These are phyloP conservation scores for Galaxias olidus DNA, from an alignment of 2,797 vertebrate genomes.

Conservation along the genomic window DNA sequence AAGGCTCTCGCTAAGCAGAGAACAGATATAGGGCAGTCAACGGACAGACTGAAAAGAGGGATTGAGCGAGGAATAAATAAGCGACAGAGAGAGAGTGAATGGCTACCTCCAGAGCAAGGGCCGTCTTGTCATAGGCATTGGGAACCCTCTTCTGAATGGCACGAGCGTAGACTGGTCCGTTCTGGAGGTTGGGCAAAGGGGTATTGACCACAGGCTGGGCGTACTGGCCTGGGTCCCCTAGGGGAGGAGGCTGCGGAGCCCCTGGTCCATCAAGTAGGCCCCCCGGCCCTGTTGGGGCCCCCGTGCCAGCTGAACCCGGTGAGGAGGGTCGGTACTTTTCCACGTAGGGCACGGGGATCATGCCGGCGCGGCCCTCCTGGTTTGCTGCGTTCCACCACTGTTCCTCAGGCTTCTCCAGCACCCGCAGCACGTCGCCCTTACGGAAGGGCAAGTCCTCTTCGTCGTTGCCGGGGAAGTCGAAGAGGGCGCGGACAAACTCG, in stretches of 20 bases:
- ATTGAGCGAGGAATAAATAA: neutral
- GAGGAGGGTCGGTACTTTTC: slow-evolving; percentile 93
- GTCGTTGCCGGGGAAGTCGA: slow-evolving; percentile 97
- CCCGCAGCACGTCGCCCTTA: slow-evolving; percentile 91
- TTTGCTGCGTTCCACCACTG: slow-evolving; percentile 98
- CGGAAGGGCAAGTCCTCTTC: slow-evolving; percentile 98
- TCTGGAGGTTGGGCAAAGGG: slow-evolving; percentile 97
- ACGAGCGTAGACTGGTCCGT: slow-evolving; percentile 94
- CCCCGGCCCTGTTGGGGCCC: slow-evolving; percentile 76
- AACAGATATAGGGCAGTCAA: slow-evolving; percentile 6
- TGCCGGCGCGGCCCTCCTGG: slow-evolving; percentile 89
- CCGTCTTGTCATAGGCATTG: slow-evolving; percentile 99
- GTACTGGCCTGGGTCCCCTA: slow-evolving; percentile 92
- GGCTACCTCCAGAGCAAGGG: slow-evolving; percentile 97
- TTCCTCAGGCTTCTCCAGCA: slow-evolving; percentile 96
- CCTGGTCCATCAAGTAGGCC: slow-evolving; percentile 72
- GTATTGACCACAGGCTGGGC: slow-evolving; percentile 88
- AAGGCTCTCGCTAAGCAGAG: slow-evolving; percentile 20
- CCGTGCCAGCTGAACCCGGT: slow-evolving; percentile 80
- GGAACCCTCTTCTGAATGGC: slow-evolving; percentile 99
- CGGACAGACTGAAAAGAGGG: neutral
- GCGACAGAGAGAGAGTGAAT: neutral
- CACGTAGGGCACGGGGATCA: slow-evolving; percentile 98
- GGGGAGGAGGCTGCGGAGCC: slow-evolving; percentile 74
- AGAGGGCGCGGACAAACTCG: slow-evolving; percentile 92